phyloP scores from a whole-genome alignment of 1,140 invertebrate genomes.

The Thereuonema tuberculata region DNA sequence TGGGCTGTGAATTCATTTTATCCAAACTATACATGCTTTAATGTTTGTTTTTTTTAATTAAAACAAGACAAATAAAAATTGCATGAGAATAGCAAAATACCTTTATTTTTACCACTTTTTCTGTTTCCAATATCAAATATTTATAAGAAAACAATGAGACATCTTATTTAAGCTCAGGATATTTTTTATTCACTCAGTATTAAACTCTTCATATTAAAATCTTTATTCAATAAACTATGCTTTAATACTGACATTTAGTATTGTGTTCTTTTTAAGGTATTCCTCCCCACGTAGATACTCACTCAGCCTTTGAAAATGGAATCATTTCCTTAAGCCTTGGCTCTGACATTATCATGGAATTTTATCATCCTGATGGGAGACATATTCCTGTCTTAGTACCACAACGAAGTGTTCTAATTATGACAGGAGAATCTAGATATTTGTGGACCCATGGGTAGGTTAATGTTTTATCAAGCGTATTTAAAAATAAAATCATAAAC shows the following conservation, averaged over 20 bases:
- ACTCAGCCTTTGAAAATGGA: conserved; percentile 77
- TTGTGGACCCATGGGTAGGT: conserved; percentile 34
- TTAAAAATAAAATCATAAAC: not conserved
- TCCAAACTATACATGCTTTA: not conserved
- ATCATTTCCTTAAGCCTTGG: conserved; percentile 79
- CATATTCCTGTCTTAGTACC: conserved; percentile 52
- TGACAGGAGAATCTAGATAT: conserved; percentile 63
- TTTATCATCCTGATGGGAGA: conserved; percentile 45
- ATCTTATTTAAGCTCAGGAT: not conserved
- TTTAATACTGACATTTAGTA: no score
- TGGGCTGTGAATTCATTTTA: not conserved
- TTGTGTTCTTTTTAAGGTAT: conserved; percentile 50
- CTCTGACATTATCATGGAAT: conserved; percentile 79
- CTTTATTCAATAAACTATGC: conserved; percentile 1
- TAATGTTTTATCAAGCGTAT: not conserved
- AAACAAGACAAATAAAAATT: conserved; percentile 11
- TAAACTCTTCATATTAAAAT: conserved; percentile 1
- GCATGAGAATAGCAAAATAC: conserved; percentile 2
- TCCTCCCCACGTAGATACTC: conserved; percentile 87
- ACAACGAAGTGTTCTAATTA: conserved; percentile 61
- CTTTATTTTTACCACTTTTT: not conserved
- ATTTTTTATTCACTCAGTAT: not conserved
- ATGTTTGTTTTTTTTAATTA: no score
- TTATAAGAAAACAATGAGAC: not conserved
- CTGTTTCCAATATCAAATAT: not conserved